Percentiles rank a stretch among this genome's conserved stretches.
Conservation (phyloP, 2,113 vertebrate species). For the Casuarius casuarius region DNA sequence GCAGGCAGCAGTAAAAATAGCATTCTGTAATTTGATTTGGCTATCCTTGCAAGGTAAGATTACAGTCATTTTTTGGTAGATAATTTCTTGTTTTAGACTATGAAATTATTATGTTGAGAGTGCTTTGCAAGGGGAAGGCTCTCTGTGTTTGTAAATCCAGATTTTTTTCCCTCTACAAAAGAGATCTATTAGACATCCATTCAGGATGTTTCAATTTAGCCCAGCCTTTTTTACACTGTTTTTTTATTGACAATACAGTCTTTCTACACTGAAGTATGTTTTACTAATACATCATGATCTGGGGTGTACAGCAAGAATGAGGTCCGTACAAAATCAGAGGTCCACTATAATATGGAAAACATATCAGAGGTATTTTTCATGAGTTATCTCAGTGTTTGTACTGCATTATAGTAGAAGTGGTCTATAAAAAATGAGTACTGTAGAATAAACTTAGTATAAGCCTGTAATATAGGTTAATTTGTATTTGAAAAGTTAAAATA, state of each 20-base stretch:
- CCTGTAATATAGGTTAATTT: not conserved
- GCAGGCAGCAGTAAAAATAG: not conserved
- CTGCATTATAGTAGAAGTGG: not conserved
- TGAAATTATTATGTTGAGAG: not conserved
- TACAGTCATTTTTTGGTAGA: not conserved
- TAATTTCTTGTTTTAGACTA: not conserved
- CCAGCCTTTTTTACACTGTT: not conserved
- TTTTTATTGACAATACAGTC: not conserved
- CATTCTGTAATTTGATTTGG: not conserved
- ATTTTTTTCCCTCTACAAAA: not conserved
- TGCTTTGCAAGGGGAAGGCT: not conserved
- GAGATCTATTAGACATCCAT: not conserved
- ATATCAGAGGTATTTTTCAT: not conserved
- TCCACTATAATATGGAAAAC: not conserved
- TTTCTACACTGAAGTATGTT: not conserved
- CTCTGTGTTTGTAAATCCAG: not conserved
- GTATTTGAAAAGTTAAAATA: not conserved
- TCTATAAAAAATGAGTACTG: not conserved
- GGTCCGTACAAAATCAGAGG: not conserved
- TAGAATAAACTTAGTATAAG: not conserved
- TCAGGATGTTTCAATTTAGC: not conserved
- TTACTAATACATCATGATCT: not conserved
- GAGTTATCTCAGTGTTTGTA: not conserved
- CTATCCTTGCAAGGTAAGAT: conserved; percentile 28
- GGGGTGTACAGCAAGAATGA: not conserved